Evolutionary conservation across 1,140 invertebrate species (phyloP), one percentile per base, ranked within the genome.

Genomic region (Phenacoccus solenopsis): DNA sequence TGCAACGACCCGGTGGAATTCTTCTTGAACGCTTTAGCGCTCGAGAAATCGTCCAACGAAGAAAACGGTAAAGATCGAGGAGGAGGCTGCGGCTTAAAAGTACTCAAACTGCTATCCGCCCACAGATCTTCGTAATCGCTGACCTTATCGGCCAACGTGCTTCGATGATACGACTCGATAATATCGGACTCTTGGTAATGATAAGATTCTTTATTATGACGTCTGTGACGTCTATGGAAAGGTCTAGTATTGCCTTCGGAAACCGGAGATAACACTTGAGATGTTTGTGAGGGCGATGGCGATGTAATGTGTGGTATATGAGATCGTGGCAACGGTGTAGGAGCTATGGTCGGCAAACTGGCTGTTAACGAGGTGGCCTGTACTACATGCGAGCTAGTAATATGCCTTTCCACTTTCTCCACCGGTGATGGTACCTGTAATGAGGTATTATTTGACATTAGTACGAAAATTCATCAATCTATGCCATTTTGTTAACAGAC

Each of bases 71-170:
- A 73, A 1, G 72, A 73, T 16, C 72, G 72, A 75, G 82, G 84
- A 9, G 81, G 84, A 64, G 81, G 70, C 16, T 70, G 68, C 13
- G 76, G 75, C 57, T 77, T 77, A 57, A 77, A 77, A 0, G 76
- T 77, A 0, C 73, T 72, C 27, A 77, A 57, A 27, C 69, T 38
- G 0, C 73, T 70, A 80, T 91, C 86, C 35, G 85, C 86, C 93
- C 93, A 96, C 72, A 96, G 88, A 77, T 96, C 94, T 80, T 97
- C 93, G 78, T 97, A 97, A 79, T 97, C 94, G 71, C 91, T 94
- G 24, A 92, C 87, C 81, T 95, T 96, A 77, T 96, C 93, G 59
- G 89, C 88, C 7, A 94, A 81, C 5, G 89, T 90, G 77, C 91
- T 94, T 71, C 88, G 83, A 75, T 91, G 93, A 77, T 94, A 96